Evolutionary conservation across 2,113 vertebrate species (phyloP), one percentile per base, ranked within the genome.

Genomic region (Saguinus midas): DNA sequence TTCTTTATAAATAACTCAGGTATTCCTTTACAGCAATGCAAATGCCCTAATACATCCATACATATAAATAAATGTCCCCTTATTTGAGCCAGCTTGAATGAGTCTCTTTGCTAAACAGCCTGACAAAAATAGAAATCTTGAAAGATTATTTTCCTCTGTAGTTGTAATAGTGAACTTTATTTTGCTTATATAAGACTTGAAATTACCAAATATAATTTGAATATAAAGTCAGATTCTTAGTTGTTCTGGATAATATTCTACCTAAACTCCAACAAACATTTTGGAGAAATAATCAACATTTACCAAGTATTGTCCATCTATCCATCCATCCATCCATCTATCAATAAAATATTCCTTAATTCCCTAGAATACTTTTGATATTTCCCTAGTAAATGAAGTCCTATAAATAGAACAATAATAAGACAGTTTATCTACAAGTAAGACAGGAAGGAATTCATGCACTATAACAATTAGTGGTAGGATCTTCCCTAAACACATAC

Each of bases 281-380:
- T 82, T 70, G 18, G 20, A 87, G 57, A 29, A 91, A 82, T 72
- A 76, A 82, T 40, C 18, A 76, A 72, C 14, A 87, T 83, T 95
- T 72, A 94, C 8, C 17, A 91, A 76, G 40, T 61, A 83, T 4
- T 89, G n/a, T 52, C 57, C n/a, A 90, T 58, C 76, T 43, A 76
- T 75, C 25, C 58, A 27, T 61, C 10, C 58, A 61, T 61, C 58
- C 58, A 61, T 61, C 58, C 58, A 61, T 61, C 29, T 50, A 91
- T 58, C 68, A 43, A 76, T 76, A 86, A 93, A 89, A 95, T 70
- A 90, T 43, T 95, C 94, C 55, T 95, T 84, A 64, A 96, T 80
- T 91, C 43, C 61, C 83, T 85, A 48, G 27, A 88, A 89, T 20
- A 35, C 50, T 66, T 93, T 27, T 88, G 9, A 18, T 32, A 87